phyloP scores from a whole-genome alignment of 2,797 vertebrate species.

The Cossypha caffra region DNA sequence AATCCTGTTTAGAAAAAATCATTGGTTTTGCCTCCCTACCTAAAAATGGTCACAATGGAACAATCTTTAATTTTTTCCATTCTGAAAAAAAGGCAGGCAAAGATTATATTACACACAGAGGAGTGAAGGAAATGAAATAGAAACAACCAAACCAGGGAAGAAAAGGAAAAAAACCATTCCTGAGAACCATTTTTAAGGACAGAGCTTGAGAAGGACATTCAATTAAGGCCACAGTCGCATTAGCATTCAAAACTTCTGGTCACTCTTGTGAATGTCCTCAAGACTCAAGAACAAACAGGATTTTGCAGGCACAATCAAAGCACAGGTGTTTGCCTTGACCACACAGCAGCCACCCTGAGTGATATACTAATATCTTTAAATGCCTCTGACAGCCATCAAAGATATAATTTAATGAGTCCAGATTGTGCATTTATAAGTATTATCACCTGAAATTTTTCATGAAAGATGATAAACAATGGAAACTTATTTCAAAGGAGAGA shows the following conservation, averaged over 20 bases:
- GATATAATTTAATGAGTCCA: not conserved
- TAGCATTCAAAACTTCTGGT: not conserved
- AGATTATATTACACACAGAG: not conserved
- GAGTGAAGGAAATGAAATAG: not conserved
- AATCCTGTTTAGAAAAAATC: not conserved
- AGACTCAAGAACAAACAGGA: not conserved
- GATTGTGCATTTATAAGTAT: not conserved
- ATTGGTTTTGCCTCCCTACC: not conserved
- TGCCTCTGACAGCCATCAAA: not conserved
- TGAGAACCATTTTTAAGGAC: not conserved
- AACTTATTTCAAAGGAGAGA: not conserved
- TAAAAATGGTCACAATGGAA: not conserved
- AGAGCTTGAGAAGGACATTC: not conserved
- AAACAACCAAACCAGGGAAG: not conserved
- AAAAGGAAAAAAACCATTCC: not conserved
- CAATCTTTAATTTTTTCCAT: not conserved
- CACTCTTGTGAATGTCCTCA: not conserved
- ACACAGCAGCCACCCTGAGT: not conserved
- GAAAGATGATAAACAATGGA: not conserved
- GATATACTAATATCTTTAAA: not conserved
- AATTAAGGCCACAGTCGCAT: not conserved
- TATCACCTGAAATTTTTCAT: not conserved
- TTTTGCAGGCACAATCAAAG: not conserved
- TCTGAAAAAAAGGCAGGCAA: not conserved
- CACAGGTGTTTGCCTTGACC: not conserved